Evolutionary conservation across 2,113 vertebrate genomes (phyloP).

Genomic region (Eulacestoma nigropectus): DNA sequence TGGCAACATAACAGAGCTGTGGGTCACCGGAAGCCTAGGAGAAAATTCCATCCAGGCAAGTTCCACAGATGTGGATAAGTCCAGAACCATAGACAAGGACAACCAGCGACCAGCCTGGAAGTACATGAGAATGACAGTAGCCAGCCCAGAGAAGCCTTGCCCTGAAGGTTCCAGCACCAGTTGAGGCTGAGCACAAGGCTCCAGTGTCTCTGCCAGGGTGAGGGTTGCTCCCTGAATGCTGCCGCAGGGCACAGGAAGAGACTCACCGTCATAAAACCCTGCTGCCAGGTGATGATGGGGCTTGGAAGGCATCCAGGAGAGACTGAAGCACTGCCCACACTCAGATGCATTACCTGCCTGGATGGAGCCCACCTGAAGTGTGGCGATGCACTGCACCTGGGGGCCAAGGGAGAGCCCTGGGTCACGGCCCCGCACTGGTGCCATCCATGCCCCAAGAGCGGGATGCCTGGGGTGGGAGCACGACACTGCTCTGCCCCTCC

Average conservation of each 20-base stretch:
- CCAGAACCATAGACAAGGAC: not conserved
- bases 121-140: fast-evolving
- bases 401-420: not conserved
- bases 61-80: not conserved
- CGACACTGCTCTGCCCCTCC: not conserved
- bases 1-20: not conserved
- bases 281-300: slow-evolving; percentile 87
- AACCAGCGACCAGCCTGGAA: not conserved
- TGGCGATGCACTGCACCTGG: slow-evolving; percentile 77
- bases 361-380: slow-evolving; percentile 83
- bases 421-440: fast-evolving
- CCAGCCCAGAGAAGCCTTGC: not conserved
- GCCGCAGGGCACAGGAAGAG: fast-evolving
- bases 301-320: slow-evolving; percentile 88
- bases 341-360: slow-evolving; percentile 65
- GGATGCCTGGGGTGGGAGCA: not conserved
- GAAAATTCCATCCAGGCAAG: not conserved
- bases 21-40: not conserved
- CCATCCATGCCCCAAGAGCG: fast-evolving
- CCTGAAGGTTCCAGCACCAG: not conserved
- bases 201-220: fast-evolving
- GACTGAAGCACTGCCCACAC: slow-evolving; percentile 85
- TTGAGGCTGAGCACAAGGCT: not conserved
- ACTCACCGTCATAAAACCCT: slow-evolving; percentile 91
- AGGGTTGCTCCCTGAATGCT: not conserved